phyloP scores from a whole-genome alignment of 2,113 vertebrate genomes.

The Ochotona princeps region DNA sequence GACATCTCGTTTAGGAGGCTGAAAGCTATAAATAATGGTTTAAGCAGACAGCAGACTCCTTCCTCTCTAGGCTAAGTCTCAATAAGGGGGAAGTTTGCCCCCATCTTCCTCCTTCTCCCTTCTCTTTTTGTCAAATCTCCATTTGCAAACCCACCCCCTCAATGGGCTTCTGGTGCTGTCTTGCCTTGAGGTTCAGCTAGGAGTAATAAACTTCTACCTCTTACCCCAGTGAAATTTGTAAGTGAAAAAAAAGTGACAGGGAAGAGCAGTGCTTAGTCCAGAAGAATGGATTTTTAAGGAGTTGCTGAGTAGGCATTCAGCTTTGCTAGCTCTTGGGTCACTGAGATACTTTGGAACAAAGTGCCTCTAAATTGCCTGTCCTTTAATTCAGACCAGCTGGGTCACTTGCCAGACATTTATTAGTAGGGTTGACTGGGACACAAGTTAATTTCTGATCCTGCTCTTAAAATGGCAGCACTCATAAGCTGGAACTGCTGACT shows the following conservation, averaged over 20 bases:
- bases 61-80: neutral
- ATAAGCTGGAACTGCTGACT: neutral
- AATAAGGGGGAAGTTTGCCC: neutral
- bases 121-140: neutral
- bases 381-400: neutral
- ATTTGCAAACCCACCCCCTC: neutral
- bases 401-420: neutral
- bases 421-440: neutral
- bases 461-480: neutral
- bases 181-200: neutral
- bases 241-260: neutral
- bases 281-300: neutral
- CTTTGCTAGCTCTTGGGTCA: neutral
- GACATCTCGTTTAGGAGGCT: constrained; percentile 20
- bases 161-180: neutral
- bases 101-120: neutral
- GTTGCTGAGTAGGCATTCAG: neutral
- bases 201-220: neutral
- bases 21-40: constrained; percentile 42
- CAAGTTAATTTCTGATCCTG: constrained; percentile 14
- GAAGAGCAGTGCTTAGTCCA: neutral
- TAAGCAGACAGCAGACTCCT: neutral
- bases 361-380: neutral
- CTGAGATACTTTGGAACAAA: neutral
- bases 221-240: neutral